phyloP scores from a whole-genome alignment of 2,113 vertebrate species.

The Rhineura floridana region DNA sequence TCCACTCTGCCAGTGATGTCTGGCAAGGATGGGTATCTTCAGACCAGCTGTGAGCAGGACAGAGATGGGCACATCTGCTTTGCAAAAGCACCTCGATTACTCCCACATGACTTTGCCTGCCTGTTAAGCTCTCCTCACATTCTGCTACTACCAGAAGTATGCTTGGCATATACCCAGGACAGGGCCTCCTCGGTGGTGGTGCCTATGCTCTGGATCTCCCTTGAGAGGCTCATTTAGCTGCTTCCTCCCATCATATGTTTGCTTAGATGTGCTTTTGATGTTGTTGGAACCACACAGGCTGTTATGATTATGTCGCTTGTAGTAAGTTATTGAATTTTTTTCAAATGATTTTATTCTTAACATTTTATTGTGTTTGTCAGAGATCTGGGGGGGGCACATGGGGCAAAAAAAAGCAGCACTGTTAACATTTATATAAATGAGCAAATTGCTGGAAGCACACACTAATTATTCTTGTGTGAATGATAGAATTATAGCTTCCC shows the following conservation, averaged over 20 bases:
- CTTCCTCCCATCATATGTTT: neutral
- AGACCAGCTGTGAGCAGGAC: neutral
- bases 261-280: neutral
- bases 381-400: neutral
- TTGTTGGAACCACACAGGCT: neutral
- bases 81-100: no score
- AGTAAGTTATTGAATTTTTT: no score
- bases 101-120: no score
- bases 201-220: neutral
- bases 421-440: neutral
- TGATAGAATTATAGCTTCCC: neutral
- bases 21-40: neutral
- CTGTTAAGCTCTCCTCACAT: neutral
- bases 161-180: no score
- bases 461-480: neutral
- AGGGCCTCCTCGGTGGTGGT: neutral
- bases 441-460: neutral
- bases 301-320: no score
- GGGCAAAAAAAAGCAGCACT: no score
- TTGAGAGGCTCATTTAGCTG: neutral
- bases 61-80: neutral
- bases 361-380: neutral
- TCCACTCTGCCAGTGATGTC: neutral
- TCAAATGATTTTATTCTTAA: no score
- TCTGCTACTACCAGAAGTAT: neutral